Evolutionary conservation across 2,888 invertebrate genomes (phyloP).

Genomic region (Cephus pygmeus): DNA sequence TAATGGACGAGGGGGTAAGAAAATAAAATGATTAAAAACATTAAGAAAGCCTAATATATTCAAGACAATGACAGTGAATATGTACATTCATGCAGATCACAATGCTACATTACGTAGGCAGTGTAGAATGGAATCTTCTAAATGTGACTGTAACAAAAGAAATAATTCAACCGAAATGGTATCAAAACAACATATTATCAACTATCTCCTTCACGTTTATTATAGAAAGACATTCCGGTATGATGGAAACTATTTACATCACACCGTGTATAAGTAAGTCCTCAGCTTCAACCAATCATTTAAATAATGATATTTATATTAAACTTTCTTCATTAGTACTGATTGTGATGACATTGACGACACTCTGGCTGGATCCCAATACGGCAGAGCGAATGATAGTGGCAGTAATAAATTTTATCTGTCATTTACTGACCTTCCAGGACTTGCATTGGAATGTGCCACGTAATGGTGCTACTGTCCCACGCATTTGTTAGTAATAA

Average conservation of each 20-base stretch:
- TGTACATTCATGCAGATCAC: conserved; percentile 53
- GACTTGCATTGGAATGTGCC: conserved; percentile 73
- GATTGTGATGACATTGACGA: conserved; percentile 70
- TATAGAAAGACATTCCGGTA: conserved; percentile 71
- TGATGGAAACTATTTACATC: conserved; percentile 70
- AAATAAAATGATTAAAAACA: not conserved
- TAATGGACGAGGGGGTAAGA: conserved; percentile 50
- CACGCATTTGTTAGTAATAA: conserved; percentile 68
- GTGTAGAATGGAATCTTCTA: conserved; percentile 72
- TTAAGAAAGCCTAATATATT: not conserved
- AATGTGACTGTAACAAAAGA: conserved; percentile 65
- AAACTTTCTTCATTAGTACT: conserved; percentile 63
- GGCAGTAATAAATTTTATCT: conserved; percentile 71
- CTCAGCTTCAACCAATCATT: not conserved
- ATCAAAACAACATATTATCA: conserved; percentile 73
- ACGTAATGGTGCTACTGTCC: conserved; percentile 71
- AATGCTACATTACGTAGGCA: conserved; percentile 67
- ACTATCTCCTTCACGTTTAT: conserved; percentile 70
- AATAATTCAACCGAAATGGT: conserved; percentile 68
- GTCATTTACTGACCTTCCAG: conserved; percentile 72
- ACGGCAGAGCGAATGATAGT: conserved; percentile 71
- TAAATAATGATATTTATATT: conserved; percentile 1
- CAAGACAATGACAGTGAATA: not conserved
- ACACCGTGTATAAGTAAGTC: conserved; percentile 68
- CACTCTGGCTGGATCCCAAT: conserved; percentile 71